These are phyloP conservation scores for Coregonus suidteri DNA, from an alignment of 2,797 vertebrate genomes.

Conservation along the genomic window DNA sequence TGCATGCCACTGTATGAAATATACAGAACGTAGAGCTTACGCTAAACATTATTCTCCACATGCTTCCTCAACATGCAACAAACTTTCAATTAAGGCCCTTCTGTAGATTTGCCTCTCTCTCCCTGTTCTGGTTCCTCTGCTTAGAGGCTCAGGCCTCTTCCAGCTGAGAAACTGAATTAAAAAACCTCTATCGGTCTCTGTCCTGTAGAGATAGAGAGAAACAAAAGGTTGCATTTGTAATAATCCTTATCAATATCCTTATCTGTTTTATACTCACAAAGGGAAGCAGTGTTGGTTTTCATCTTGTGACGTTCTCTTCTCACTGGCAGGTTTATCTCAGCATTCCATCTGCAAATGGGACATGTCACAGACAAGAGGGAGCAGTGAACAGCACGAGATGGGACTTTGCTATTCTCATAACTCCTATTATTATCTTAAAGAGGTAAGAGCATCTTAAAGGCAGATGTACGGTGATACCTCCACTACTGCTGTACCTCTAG, in stretches of 20 bases:
- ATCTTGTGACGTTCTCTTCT: slow-evolving; percentile 22
- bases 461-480: not conserved
- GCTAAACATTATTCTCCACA: slow-evolving; percentile 45
- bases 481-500: no score
- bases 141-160: slow-evolving; percentile 20
- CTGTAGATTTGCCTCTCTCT: not conserved
- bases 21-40: slow-evolving; percentile 22
- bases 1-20: slow-evolving; percentile 38
- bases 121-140: not conserved
- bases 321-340: slow-evolving; percentile 11
- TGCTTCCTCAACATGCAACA: slow-evolving; percentile 18
- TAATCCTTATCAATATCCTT: slow-evolving; percentile 16
- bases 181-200: not conserved
- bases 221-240: slow-evolving; percentile 13
- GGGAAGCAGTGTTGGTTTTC: slow-evolving; percentile 3
- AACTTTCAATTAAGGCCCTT: slow-evolving; percentile 18
- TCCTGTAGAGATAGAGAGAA: not conserved
- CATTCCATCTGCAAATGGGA: slow-evolving; percentile 1
- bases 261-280: slow-evolving; percentile 6
- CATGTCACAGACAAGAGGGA: not conserved
- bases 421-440: not conserved
- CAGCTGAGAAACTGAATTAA: slow-evolving; percentile 23
- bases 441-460: not conserved
- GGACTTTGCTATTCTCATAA: not conserved
- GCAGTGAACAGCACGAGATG: not conserved